These are phyloP conservation scores for Coendou prehensilis DNA, from an alignment of 2,797 vertebrate genomes.

Conservation along the genomic window DNA sequence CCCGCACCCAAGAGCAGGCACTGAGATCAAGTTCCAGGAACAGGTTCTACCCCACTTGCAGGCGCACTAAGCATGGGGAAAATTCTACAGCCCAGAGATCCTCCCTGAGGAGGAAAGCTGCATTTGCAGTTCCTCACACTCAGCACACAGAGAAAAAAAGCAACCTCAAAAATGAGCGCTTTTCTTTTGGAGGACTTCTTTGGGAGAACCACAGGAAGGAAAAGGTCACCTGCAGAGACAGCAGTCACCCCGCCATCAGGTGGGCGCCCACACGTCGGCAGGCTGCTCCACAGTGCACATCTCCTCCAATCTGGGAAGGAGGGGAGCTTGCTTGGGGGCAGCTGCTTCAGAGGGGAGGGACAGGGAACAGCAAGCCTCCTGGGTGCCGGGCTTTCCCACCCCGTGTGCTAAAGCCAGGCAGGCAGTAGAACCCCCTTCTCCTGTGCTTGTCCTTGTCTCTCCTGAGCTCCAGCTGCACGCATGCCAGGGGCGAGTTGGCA, in stretches of 20 bases:
- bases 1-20: constrained; percentile 61
- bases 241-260: constrained; percentile 75
- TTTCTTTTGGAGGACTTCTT: constrained; percentile 74
- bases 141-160: constrained; percentile 33
- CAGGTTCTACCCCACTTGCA: constrained; percentile 64
- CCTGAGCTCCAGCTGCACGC: constrained; percentile 43
- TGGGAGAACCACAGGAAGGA: constrained; percentile 46
- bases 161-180: constrained; percentile 73
- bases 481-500: constrained; percentile 22
- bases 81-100: neutral
- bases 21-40: neutral
- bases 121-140: constrained; percentile 59
- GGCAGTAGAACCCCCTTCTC: constrained; percentile 68
- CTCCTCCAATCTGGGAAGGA: constrained; percentile 71
- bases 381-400: constrained; percentile 13
- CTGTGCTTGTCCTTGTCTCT: constrained; percentile 15
- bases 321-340: constrained; percentile 73
- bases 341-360: constrained; percentile 76
- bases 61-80: constrained; percentile 48
- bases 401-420: neutral
- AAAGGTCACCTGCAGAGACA: neutral
- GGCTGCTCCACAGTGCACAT: neutral
- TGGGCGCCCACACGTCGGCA: constrained; percentile 69
- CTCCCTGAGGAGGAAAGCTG: constrained; percentile 57
- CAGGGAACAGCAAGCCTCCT: constrained; percentile 75